Percentiles rank a stretch among this genome's conserved stretches.
Evolutionary conservation across 2,797 vertebrate species (phyloP).

Genomic region (Crocodylus rhombifer): DNA sequence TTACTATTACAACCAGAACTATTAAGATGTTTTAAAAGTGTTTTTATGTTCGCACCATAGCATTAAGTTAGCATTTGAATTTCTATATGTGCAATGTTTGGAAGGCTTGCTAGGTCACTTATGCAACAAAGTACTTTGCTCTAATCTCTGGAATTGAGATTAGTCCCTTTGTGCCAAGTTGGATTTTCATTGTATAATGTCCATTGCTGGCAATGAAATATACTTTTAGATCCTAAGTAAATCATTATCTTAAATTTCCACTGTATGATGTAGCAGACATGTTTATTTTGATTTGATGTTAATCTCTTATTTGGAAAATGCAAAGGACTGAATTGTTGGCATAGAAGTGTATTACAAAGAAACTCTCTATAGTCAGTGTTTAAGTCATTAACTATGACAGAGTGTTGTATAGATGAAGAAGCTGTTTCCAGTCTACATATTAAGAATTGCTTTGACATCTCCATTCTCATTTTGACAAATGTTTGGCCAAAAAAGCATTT

Average conservation of each 20-base stretch:
- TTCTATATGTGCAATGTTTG: constrained; percentile 41
- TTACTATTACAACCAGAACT: background rate
- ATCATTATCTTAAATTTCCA: background rate
- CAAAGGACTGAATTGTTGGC: background rate
- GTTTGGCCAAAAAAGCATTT: background rate
- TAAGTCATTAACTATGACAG: background rate
- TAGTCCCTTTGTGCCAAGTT: constrained; percentile 49
- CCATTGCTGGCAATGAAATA: constrained; percentile 15
- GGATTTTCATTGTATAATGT: constrained; percentile 63
- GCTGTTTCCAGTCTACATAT: background rate
- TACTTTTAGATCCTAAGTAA: background rate
- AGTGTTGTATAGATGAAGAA: background rate
- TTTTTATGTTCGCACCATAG: background rate
- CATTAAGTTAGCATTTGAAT: constrained; percentile 53
- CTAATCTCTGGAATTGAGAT: constrained; percentile 70
- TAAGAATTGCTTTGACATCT: background rate
- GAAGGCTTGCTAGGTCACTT: constrained; percentile 58
- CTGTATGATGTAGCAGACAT: background rate
- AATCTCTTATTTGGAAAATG: background rate
- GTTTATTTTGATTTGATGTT: background rate
- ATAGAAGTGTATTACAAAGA: background rate
- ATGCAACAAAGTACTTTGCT: constrained; percentile 45
- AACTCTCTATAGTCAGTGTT: background rate
- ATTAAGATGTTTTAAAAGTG: background rate
- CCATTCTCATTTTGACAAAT: background rate